These are phyloP conservation scores for Acronicta psi DNA, from an alignment of 2,888 invertebrate species.

Conservation along the genomic window DNA sequence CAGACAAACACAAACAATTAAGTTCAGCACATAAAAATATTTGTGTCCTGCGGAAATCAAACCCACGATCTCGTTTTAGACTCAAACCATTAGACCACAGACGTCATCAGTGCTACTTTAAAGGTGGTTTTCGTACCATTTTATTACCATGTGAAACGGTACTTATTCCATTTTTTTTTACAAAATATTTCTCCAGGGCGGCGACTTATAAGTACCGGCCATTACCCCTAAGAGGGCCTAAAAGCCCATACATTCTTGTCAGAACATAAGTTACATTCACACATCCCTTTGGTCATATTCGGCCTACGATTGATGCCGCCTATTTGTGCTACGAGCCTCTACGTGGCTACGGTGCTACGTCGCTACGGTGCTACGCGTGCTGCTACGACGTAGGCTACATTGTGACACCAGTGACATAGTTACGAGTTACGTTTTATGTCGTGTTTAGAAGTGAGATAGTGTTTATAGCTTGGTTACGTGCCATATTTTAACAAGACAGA, in stretches of 20 bases:
- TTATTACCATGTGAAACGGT: too few species aligned
- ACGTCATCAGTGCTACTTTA: too few species aligned
- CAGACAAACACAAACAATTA: too few species aligned
- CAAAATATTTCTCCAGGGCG: background rate
- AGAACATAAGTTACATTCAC: constrained; percentile 23
- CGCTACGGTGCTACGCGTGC: constrained; percentile 28
- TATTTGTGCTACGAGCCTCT: constrained; percentile 35
- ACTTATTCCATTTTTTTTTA: background rate
- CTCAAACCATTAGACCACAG: too few species aligned
- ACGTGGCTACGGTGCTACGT: constrained; percentile 21
- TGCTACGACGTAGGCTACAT: constrained; percentile 32
- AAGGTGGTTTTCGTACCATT: too few species aligned
- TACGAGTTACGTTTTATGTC: too few species aligned
- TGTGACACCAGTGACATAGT: too few species aligned
- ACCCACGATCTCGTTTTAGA: too few species aligned
- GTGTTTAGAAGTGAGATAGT: constrained; percentile 3
- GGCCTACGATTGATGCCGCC: constrained; percentile 33
- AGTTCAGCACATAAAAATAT: too few species aligned
- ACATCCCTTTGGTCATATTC: constrained; percentile 32
- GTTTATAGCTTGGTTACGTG: constrained; percentile 2
- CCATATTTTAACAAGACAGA: background rate
- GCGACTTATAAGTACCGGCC: constrained; percentile 1
- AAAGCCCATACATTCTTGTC: constrained; percentile 23
- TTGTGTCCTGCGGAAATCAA: too few species aligned
- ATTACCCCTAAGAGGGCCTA: constrained; percentile 8